Evolutionary conservation across 2,888 invertebrate species (phyloP).

Genomic region (Drosophila bunnanda): DNA sequence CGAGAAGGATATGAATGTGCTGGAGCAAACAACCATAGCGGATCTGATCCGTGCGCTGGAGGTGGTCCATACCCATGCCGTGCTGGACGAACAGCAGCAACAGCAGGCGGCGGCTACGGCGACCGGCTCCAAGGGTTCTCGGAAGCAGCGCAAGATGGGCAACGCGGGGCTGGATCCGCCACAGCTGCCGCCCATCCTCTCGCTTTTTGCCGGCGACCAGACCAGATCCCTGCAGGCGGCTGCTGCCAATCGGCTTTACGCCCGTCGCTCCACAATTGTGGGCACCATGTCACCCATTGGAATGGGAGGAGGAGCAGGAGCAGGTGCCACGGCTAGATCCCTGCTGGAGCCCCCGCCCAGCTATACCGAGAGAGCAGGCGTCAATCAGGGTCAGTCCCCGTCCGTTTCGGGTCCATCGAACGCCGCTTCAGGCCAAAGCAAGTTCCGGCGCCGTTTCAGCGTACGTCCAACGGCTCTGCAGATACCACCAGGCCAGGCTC

Average conservation of each 20-base stretch:
- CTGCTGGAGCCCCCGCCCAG: conserved; percentile 82
- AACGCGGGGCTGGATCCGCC: conserved; percentile 85
- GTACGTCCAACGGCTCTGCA: conserved; percentile 83
- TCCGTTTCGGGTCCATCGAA: background rate
- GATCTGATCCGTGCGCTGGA: conserved; percentile 92
- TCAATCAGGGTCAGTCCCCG: background rate
- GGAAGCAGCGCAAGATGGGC: conserved; percentile 86
- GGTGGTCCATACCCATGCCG: conserved; percentile 87
- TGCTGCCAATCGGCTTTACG: conserved; percentile 80
- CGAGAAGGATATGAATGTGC: conserved; percentile 85
- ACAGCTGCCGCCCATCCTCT: conserved; percentile 85
- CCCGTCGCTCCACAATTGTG: conserved; percentile 82
- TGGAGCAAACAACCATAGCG: conserved; percentile 93
- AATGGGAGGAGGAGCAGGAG: background rate
- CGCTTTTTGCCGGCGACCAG: conserved; percentile 85
- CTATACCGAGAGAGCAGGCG: conserved; percentile 71
- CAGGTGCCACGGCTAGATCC: conserved; percentile 49
- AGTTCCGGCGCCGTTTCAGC: conserved; percentile 83
- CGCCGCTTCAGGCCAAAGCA: conserved; percentile 50
- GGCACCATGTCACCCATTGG: conserved; percentile 73
- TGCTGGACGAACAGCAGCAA: conserved; percentile 77
- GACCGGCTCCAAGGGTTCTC: conserved; percentile 40
- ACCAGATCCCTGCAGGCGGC: conserved; percentile 68
- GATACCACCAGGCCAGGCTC: conserved; percentile 84
- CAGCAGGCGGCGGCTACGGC: conserved; percentile 23